Base-by-base conservation (phyloP, 2,797 vertebrate species). In the Acropternis orthonyx region DNA sequence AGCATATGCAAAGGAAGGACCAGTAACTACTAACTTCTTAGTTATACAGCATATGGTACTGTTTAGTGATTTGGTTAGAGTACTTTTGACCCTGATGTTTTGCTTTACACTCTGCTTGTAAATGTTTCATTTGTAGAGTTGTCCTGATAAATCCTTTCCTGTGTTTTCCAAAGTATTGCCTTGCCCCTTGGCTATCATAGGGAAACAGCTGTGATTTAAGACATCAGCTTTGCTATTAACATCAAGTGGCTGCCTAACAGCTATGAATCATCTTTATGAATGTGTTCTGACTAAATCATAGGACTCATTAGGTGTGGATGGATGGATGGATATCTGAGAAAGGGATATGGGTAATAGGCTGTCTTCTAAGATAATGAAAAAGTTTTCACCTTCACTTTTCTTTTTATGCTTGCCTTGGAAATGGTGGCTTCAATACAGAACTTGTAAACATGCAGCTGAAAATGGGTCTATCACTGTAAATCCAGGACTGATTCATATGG, bases 171-270 rank as follows among this genome's bases (percentile, higher is more conserved):
- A 97, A 96, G 84, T 87, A 79, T 93, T 74, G 51, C 89, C 93
- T 97, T 98, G 95, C 95, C 96, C 93, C 93, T 83, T 91, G 90
- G 97, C 96, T 96, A 93, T 96, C 91, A 72, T 52, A 85, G 89
- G 95, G 94, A 96, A 97, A 88, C 95, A 97, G 91, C 95, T 97
- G 93, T 96, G 94, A 97, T 97, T 98, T 96, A 97, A 97, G 92
- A 93, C 95, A 95, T 94, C 86, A 94, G 78, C 81, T 94, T 97
- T 72, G 91, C 83, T 86, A 96, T 95, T 96, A 97, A 90, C 91
- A 95, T 96, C 94, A 87, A 95, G 58, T 90, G 93, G 73, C 85
- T 97, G 89, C 93, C 94, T 93, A 97, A 93, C 93, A 96, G 65
- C 89, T 86, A 71, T 95, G 94, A 97, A 96, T 98, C 92, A 95